Evolutionary conservation across 2,888 invertebrate genomes (phyloP).

Genomic region (Escarpia spicata): DNA sequence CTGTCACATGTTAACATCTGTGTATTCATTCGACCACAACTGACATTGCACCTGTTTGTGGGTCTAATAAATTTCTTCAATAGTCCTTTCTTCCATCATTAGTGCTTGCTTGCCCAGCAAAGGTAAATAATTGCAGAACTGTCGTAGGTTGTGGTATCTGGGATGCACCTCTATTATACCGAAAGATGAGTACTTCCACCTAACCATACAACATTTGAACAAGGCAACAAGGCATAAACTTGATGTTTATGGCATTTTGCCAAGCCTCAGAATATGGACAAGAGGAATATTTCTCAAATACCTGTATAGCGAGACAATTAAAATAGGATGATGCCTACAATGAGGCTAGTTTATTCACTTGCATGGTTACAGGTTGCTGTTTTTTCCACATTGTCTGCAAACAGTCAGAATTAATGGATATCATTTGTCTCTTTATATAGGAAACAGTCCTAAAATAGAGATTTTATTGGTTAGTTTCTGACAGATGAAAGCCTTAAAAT

Average conservation of each 20-base stretch:
- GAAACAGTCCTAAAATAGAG: constrained; percentile 16
- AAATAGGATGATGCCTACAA: neutral
- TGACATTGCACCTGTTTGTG: neutral
- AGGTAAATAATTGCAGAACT: neutral
- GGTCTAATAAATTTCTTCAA: too few species aligned
- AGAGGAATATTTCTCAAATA: neutral
- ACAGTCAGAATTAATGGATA: constrained; percentile 6
- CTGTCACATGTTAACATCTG: neutral
- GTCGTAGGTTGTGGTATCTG: neutral
- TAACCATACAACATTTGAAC: neutral
- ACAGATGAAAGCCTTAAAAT: constrained; percentile 16
- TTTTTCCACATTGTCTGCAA: constrained; percentile 11
- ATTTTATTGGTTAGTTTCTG: constrained; percentile 13
- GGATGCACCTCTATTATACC: neutral
- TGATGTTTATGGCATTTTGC: neutral
- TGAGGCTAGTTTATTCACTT: neutral
- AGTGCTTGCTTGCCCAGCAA: neutral
- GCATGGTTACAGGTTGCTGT: neutral
- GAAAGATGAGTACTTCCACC: neutral
- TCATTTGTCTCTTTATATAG: constrained; percentile 16
- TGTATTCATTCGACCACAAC: neutral
- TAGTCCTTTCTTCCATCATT: too few species aligned
- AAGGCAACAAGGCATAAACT: neutral
- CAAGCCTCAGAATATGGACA: neutral
- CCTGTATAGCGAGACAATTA: neutral